phyloP scores from a whole-genome alignment of 2,797 vertebrate genomes.

The Esox lucius region DNA sequence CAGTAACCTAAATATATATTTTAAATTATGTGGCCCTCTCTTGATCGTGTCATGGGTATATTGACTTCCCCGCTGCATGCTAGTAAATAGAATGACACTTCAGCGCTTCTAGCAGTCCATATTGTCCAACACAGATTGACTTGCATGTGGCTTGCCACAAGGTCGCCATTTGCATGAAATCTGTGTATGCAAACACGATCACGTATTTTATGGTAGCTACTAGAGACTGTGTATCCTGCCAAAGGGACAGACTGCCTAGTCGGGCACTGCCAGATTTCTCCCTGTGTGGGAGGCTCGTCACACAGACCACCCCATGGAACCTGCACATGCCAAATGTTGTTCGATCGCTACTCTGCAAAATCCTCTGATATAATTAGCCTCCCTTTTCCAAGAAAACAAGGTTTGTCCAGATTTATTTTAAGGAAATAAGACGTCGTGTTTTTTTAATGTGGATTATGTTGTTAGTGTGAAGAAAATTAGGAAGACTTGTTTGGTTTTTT shows the following conservation, averaged over 20 bases:
- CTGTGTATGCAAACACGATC: slow-evolving; percentile 72
- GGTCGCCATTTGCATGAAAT: slow-evolving; percentile 80
- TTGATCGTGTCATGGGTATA: too few species aligned
- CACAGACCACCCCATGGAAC: slow-evolving; percentile 45
- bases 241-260: slow-evolving; percentile 50
- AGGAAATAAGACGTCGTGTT: neutral
- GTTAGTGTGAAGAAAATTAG: slow-evolving; percentile 27
- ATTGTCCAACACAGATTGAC: slow-evolving; percentile 48
- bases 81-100: neutral
- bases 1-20: neutral
- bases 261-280: slow-evolving; percentile 57
- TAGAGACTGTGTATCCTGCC: slow-evolving; percentile 56
- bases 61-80: slow-evolving; percentile 37
- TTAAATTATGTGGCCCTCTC: neutral
- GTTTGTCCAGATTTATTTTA: neutral
- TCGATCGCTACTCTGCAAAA: slow-evolving; percentile 75
- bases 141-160: slow-evolving; percentile 74
- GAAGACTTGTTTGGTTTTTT: slow-evolving; percentile 40
- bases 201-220: slow-evolving; percentile 55
- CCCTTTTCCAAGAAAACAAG: slow-evolving; percentile 36
- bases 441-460: slow-evolving; percentile 10
- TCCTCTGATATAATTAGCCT: slow-evolving; percentile 44
- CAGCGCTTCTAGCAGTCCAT: slow-evolving; percentile 30
- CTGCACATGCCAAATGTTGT: slow-evolving; percentile 76
- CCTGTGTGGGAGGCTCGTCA: slow-evolving; percentile 60